Base-by-base conservation (phyloP, 2,113 vertebrate species). In the Coregonus clupeaformis region DNA sequence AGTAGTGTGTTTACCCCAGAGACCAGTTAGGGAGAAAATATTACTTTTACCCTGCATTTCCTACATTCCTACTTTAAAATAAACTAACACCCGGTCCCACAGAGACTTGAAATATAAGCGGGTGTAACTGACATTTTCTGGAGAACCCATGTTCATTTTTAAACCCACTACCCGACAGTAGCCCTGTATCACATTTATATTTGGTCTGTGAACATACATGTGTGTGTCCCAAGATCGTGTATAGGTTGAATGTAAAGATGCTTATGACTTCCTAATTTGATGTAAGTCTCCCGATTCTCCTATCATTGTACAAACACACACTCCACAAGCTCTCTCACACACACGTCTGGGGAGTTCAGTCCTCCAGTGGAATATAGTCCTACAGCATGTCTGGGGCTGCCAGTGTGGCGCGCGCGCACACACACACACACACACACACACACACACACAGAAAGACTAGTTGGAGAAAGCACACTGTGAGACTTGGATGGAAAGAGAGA, bases 401-500 rank as follows among this genome's bases (percentile, higher is more conserved):
- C n/a, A n/a, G n/a, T n/a, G n/a, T n/a, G n/a, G n/a, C n/a, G n/a
- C n/a, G 59, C 66, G 24, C 72, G 52, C 73, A 77, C 68, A 71
- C 77, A 71, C 68, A 73, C 55, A 57, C 64, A 74, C 73, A 63
- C 71, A 72, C 55, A 25, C 69, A 71, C 68, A 75, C 74, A 79
- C 80, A 79, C 80, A 73, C 82, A 55, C 69, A 67, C 67, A 82
- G 55, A 55, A 69, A 59, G 64, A 52, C 69, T 3, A 79, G 82
- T n/a, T 68, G 72, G 68, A 80, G 81, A 36, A 36, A 83, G 80
- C 11, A 18, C 52, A 77, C 89, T 92, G 90, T 91, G 86, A 81
- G 82, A 86, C 30, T 45, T 83, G 90, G 91, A 93, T 87, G 68
- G 81, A 89, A 88, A 92, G 91, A 89, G 88, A 92, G 91, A 92